Percentiles rank a stretch among this genome's conserved stretches.
phyloP scores from a whole-genome alignment of 2,797 vertebrate genomes.

The Aldrovandia affinis region DNA sequence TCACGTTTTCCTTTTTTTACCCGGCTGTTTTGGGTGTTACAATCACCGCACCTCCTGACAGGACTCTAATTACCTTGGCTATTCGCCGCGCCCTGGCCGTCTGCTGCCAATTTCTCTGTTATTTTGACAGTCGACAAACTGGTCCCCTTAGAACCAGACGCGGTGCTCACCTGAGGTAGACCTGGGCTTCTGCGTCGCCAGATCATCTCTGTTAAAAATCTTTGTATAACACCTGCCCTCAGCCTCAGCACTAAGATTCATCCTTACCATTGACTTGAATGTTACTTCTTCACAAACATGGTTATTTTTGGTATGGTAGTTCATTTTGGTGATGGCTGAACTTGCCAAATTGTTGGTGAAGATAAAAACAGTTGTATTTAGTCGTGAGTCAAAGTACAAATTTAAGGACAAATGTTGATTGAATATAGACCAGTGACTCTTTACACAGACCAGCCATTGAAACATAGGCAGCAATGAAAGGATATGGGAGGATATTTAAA shows the following conservation, averaged over 20 bases:
- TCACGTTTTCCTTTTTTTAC: slow-evolving; percentile 56
- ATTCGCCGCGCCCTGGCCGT: slow-evolving; percentile 79
- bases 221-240: slow-evolving; percentile 81
- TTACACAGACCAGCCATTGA: too few relatives aligned
- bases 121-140: slow-evolving; percentile 88
- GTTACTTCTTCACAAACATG: slow-evolving; percentile 52
- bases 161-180: slow-evolving; percentile 78
- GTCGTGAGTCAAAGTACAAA: too few relatives aligned
- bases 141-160: slow-evolving; percentile 80
- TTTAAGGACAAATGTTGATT: too few relatives aligned
- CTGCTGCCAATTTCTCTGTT: slow-evolving; percentile 87
- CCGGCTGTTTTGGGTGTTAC: slow-evolving; percentile 43
- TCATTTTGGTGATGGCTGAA: too few relatives aligned
- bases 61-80: slow-evolving; percentile 88
- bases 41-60: slow-evolving; percentile 71
- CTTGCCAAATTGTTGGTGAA: too few relatives aligned
- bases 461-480: too few relatives aligned
- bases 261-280: too few relatives aligned
- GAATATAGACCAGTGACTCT: too few relatives aligned
- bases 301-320: background rate
- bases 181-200: slow-evolving; percentile 78
- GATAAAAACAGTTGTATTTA: too few relatives aligned
- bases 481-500: too few relatives aligned
- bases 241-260: slow-evolving; percentile 76
- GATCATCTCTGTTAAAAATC: slow-evolving; percentile 84